Base-by-base conservation (phyloP, 2,113 vertebrate species). In the Setophaga petechia region DNA sequence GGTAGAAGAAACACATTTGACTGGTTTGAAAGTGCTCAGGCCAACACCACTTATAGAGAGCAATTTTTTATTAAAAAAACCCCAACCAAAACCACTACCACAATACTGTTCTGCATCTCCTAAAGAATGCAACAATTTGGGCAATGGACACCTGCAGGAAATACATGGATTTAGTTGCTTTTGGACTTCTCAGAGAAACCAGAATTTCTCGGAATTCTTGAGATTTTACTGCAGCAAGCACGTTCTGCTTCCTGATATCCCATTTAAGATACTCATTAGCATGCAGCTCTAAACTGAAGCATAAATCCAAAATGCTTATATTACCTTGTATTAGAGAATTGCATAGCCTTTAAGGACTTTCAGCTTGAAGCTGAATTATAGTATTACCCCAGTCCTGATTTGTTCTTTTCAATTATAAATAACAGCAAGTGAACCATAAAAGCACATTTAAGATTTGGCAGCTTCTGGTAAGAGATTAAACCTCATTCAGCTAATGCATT, bases 321-420 rank as follows among this genome's bases (percentile, higher is more conserved):
- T 66, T 37, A 78, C n/a, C 37, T 33, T 58, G 13, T 57, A 51
- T 63, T 51, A 68, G 18, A 71, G 19, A 66, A 89, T 58, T 71
- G 86, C 30, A 55, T 39, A 77, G 47, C 19, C 51, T 37, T 67
- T 86, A 88, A 90, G 33, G 44, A 69, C 68, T 77, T 92, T 12
- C 31, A 86, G 66, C 57, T 88, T 8, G 23, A 92, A 61, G 47
- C 1, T 69, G 55, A 90, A 88, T 89, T 92, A 80, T 1, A 27
- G 46, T 33, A 80, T 71, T 84, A 89, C 19, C 27, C 47, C 30
- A 66, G 63, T 35, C 35, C 12, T 28, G 47, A 89, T 63, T 77
- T 89, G 88, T 25, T 57, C 55, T 84, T 94, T 66, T 77, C 47
- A 89, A 89, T 81, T 87, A 87, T 23, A 94, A 93, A 88, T 91